Percentiles rank a stretch among this genome's conserved stretches.
Evolutionary conservation across 2,888 invertebrate species (phyloP).

Genomic region (Oscheius onirici): DNA sequence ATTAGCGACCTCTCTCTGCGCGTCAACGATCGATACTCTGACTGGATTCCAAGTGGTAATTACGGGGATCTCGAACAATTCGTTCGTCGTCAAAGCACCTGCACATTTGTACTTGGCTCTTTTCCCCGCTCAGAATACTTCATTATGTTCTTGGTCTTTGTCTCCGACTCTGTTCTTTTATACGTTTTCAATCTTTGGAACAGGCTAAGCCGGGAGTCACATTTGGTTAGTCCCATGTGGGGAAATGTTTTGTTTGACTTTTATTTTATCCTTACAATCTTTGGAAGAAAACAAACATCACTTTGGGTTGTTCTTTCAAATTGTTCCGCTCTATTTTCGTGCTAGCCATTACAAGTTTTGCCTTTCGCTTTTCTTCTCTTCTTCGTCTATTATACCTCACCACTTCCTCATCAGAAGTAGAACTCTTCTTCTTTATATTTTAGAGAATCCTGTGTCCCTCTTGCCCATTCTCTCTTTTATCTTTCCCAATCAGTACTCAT

Average conservation of each 20-base stretch:
- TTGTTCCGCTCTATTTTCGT: not conserved
- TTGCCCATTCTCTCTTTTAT: not conserved
- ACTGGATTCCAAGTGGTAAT: constrained; percentile 33
- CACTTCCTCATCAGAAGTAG: not conserved
- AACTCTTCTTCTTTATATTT: not conserved
- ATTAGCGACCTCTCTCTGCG: constrained; percentile 26
- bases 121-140: not conserved
- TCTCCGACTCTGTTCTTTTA: too few species aligned
- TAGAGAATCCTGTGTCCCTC: too few species aligned
- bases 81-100: constrained; percentile 11
- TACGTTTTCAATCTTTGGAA: too few species aligned
- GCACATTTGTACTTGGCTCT: not conserved
- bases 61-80: not conserved
- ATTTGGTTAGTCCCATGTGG: too few species aligned
- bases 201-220: too few species aligned
- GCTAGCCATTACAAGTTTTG: not conserved
- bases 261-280: too few species aligned
- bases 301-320: too few species aligned
- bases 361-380: not conserved
- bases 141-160: not conserved
- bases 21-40: constrained; percentile 32
- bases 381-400: not conserved
- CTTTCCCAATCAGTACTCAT: too few species aligned
- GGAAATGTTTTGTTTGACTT: too few species aligned
- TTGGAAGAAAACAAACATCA: too few species aligned